Percentiles rank a stretch among this genome's conserved stretches.
These are phyloP conservation scores for Dendropsophus ebraccatus DNA, from an alignment of 2,113 vertebrate genomes.

Conservation along the genomic window DNA sequence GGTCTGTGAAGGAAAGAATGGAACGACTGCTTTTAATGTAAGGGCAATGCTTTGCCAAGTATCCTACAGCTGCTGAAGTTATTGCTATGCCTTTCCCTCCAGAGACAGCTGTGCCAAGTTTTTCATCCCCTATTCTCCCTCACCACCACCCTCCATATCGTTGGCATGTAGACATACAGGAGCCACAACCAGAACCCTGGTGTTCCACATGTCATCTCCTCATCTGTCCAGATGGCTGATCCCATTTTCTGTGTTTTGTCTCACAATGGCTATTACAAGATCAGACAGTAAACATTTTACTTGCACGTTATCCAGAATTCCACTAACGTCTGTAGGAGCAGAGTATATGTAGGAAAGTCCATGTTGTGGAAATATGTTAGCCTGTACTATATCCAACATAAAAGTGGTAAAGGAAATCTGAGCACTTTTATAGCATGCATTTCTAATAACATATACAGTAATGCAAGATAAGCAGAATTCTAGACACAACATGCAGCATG, in stretches of 20 bases:
- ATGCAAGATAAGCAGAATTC: neutral
- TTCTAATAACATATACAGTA: neutral
- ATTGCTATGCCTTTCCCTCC: constrained; percentile 44
- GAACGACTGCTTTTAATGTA: constrained; percentile 5
- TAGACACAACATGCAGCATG: neutral
- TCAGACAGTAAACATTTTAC: constrained; percentile 37
- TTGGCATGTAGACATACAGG: constrained; percentile 51
- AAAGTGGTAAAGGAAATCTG: neutral
- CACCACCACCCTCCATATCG: constrained; percentile 38
- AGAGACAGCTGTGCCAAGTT: constrained; percentile 50
- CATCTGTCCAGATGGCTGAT: constrained; percentile 46
- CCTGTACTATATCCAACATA: constrained; percentile 12
- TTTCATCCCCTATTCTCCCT: constrained; percentile 17
- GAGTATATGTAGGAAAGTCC: neutral
- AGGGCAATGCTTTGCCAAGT: constrained; percentile 29
- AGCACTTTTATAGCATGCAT: constrained; percentile 9
- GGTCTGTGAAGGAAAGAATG: constrained; percentile 10
- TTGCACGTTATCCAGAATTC: constrained; percentile 22
- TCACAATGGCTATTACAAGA: constrained; percentile 15
- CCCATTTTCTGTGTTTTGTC: constrained; percentile 27
- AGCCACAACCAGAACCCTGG: constrained; percentile 34
- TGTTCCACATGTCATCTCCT: constrained; percentile 44
- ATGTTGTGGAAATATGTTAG: neutral
- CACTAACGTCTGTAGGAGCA: neutral
- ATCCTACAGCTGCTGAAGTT: constrained; percentile 47